Conservation (phyloP, 2,113 vertebrate genomes). For the Zosterops lateralis region DNA sequence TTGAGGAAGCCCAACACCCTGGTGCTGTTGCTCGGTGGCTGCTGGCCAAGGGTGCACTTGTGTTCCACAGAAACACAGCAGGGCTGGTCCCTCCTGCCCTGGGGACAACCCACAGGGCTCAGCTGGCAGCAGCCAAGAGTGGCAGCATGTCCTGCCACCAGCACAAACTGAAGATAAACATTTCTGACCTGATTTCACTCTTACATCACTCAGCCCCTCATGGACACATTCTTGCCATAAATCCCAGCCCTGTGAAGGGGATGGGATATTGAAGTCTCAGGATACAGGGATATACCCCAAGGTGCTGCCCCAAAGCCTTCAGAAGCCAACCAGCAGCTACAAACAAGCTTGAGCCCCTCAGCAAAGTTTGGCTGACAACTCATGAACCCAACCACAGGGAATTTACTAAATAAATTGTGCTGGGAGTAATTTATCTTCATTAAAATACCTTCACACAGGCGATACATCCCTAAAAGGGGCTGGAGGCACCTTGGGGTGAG, state of each 20-base stretch:
- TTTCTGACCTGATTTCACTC: neutral
- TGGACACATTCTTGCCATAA: rapidly evolving
- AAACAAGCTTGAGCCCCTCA: rapidly evolving
- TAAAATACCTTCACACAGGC: neutral
- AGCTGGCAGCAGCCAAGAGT: rapidly evolving
- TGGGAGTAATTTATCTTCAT: neutral
- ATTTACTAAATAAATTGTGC: neutral
- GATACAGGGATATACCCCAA: neutral
- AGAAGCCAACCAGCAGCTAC: neutral
- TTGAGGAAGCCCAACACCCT: conserved; percentile 36
- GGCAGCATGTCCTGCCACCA: rapidly evolving
- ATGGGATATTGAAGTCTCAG: no score
- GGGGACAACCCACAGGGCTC: rapidly evolving
- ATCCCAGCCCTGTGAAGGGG: neutral
- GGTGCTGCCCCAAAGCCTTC: neutral
- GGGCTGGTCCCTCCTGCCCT: rapidly evolving
- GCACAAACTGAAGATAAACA: neutral
- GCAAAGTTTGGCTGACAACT: neutral
- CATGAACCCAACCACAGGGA: rapidly evolving
- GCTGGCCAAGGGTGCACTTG: neutral
- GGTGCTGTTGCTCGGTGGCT: neutral
- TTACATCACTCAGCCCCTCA: rapidly evolving
- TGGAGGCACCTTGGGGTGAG: rapidly evolving
- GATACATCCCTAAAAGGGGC: neutral
- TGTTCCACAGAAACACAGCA: neutral